Percentiles rank a stretch among this genome's conserved stretches.
These are phyloP conservation scores for Emys orbicularis DNA, from an alignment of 2,797 vertebrate species.

Conservation along the genomic window DNA sequence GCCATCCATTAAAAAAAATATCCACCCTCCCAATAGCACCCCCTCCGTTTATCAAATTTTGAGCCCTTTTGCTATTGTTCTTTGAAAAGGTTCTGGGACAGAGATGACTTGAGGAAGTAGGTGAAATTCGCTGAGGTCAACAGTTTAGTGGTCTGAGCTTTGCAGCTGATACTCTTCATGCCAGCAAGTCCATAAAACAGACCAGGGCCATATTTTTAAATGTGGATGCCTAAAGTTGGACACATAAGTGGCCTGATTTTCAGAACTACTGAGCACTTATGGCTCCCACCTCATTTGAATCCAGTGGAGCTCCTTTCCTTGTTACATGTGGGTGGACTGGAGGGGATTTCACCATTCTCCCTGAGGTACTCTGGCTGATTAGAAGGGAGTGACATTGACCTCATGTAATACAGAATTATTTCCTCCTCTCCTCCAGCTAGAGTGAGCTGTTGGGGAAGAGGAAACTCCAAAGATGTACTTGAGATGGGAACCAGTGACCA, in stretches of 20 bases:
- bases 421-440: too few species aligned
- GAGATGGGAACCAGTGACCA: not conserved
- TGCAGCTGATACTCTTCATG: not conserved
- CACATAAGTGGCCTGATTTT: slow-evolving; percentile 25
- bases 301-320: not conserved
- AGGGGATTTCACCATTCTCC: not conserved
- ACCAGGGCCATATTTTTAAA: not conserved
- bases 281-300: not conserved
- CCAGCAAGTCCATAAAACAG: not conserved
- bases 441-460: not conserved
- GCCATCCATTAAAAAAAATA: not conserved
- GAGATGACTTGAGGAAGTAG: not conserved
- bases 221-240: slow-evolving; percentile 10
- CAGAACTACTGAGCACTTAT: not conserved
- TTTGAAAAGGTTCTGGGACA: not conserved
- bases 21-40: not conserved
- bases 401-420: not conserved
- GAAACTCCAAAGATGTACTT: not conserved
- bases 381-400: not conserved
- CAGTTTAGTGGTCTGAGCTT: not conserved
- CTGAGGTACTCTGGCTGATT: not conserved
- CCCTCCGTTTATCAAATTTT: not conserved
- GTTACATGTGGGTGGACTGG: not conserved
- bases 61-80: not conserved
- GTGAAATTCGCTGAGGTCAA: not conserved